Percentiles rank a stretch among this genome's conserved stretches.
These are phyloP conservation scores for Anser brachyrhynchus DNA, from an alignment of 2,113 vertebrate genomes.

Conservation along the genomic window DNA sequence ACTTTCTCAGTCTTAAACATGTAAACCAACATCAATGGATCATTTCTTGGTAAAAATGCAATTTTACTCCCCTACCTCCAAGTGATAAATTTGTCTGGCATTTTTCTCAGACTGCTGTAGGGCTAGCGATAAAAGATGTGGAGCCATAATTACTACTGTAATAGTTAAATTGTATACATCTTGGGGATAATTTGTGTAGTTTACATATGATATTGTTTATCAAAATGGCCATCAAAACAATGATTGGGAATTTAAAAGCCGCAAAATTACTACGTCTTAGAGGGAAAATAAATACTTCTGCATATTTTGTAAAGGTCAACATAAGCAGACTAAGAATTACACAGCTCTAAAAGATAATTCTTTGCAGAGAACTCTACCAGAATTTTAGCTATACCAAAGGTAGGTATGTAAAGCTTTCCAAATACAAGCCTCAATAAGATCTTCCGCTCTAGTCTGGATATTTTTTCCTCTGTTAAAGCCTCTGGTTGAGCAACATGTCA, in stretches of 20 bases:
- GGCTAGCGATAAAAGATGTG: background rate
- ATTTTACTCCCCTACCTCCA: background rate
- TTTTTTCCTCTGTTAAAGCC: background rate
- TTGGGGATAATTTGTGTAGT: background rate
- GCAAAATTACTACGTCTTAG: background rate
- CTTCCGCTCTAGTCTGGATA: background rate
- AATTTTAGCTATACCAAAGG: background rate
- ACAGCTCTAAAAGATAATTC: background rate
- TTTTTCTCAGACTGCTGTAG: background rate
- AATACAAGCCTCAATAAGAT: background rate
- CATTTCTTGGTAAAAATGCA: background rate
- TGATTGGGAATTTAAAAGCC: background rate
- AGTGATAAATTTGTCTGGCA: background rate
- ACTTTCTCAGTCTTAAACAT: background rate
- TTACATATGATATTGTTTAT: background rate
- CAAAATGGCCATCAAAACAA: background rate
- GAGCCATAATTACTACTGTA: background rate
- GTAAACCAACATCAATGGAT: fast-evolving
- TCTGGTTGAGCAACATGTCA: background rate
- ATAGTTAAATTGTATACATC: background rate
- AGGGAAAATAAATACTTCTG: background rate
- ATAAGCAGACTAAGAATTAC: background rate
- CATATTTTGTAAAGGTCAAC: background rate
- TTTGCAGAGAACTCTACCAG: background rate
- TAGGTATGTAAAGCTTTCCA: background rate